Base-by-base conservation (phyloP, 2,113 vertebrate genomes). In the Xiphophorus couchianus region DNA sequence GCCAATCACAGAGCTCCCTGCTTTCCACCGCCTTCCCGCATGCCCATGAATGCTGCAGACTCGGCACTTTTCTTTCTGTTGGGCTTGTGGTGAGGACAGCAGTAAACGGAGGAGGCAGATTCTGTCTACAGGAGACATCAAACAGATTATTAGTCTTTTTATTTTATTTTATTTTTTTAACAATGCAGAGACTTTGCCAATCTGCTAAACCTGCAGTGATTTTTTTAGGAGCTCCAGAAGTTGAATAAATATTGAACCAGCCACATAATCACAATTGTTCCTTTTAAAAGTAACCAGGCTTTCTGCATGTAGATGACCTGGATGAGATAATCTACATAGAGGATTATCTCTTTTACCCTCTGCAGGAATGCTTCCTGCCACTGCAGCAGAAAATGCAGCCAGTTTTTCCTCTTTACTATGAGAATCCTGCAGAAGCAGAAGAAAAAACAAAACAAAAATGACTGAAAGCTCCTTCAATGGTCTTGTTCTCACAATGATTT, bases 1-100 rank as follows among this genome's bases (percentile, higher is more conserved):
- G 67, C 90, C 88, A 90, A 88, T 92, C 81, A 39, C 28, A 58
- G 68, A 5, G 42, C 64, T 60, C 9, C 25, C 68, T 73, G 30
- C 17, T 27, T 0, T 1, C 70, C 74, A 2, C 74, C 48, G 48
- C 76, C 76, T 71, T 65, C 65, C 81, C 74, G 75, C 75, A 19
- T 22, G n/a, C 44, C 66, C 35, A 37, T 17, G 17, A 12, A 58
- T 12, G n/a, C 25, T 81, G 84, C 85, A 71, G 0, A 65, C 68
- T 89, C 87, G 89, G 87, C 87, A 1, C 7, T 66, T 61, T 27
- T 2, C 63, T 22, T 17, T 75, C 60, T 62, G 69, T 71, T 64
- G 73, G 62, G 73, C 69, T 73, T 81, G 75, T 58, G 73, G n/a
- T 30, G 65, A 72, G 67, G 73, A 70, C 72, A 70, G 76, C 73